Percentiles rank a stretch among this genome's conserved stretches.
Conservation (phyloP, 1,140 invertebrate species). For the Halictus rubicundus region DNA sequence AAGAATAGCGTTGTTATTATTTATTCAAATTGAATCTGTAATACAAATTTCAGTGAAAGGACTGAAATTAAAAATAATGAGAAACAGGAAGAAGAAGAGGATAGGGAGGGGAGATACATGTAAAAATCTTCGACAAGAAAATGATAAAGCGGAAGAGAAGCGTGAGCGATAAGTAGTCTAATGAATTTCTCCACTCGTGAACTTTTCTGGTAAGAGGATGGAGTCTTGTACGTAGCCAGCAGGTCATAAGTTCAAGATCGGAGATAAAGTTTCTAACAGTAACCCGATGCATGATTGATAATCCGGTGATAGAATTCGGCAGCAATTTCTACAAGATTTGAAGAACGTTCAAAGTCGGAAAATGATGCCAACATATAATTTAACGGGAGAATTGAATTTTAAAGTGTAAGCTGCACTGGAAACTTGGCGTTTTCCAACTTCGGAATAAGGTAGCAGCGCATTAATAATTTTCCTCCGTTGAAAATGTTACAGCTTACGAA, state of each 20-base stretch:
- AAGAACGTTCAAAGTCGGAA: neutral
- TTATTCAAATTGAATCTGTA: neutral
- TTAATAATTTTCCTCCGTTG: conserved; percentile 22
- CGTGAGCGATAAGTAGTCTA: neutral
- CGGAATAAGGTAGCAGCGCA: neutral
- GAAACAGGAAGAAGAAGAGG: neutral
- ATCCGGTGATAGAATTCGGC: neutral
- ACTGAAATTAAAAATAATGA: neutral
- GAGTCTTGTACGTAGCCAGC: neutral
- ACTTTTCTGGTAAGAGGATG: neutral
- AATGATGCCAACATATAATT: neutral
- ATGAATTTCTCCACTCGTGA: neutral
- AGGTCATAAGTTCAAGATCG: neutral
- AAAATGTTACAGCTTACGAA: conserved; percentile 13
- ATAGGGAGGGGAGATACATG: neutral
- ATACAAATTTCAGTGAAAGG: neutral
- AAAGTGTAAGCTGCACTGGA: neutral
- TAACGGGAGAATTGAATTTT: neutral
- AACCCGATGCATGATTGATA: neutral
- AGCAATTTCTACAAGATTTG: neutral
- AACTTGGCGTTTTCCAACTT: conserved; percentile 22
- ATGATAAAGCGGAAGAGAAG: neutral
- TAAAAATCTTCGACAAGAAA: neutral
- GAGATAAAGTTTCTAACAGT: neutral
- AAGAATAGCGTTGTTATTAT: no score